Evolutionary conservation across 2,888 invertebrate species (phyloP).

Genomic region (Alloscopus bannaensis): DNA sequence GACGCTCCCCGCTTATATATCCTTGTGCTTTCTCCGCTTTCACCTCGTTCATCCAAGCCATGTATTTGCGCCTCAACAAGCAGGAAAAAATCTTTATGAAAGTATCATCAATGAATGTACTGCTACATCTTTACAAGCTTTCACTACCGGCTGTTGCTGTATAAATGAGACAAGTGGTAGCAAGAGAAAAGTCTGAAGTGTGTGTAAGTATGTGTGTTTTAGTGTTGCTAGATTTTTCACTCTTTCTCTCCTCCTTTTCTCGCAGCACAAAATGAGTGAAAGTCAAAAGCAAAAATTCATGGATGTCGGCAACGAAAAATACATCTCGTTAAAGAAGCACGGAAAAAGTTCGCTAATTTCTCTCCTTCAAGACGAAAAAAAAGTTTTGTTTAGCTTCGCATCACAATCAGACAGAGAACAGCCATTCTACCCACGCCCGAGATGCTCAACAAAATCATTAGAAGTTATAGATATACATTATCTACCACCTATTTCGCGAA

Average conservation of each 20-base stretch:
- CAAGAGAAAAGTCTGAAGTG: too few relatives aligned
- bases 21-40: background rate
- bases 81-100: too few relatives aligned
- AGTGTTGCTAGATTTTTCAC: too few relatives aligned
- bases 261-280: slow-evolving; percentile 11
- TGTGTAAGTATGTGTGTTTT: too few relatives aligned
- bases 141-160: background rate
- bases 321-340: slow-evolving; percentile 11
- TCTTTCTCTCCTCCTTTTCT: slow-evolving; percentile 11
- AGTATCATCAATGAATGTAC: too few relatives aligned
- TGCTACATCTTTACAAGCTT: too few relatives aligned
- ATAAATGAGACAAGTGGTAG: background rate
- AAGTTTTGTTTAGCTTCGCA: slow-evolving; percentile 31
- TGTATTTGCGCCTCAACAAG: too few relatives aligned
- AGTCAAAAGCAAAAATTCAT: slow-evolving; percentile 36
- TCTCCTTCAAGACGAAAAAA: background rate
- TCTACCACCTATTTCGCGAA: too few relatives aligned
- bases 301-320: slow-evolving; percentile 11
- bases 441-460: too few relatives aligned
- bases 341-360: slow-evolving; percentile 57
- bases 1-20: background rate
- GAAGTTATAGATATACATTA: too few relatives aligned
- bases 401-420: slow-evolving; percentile 18
- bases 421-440: slow-evolving; percentile 14
- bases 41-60: background rate